These are phyloP conservation scores for Girardia tigrina DNA, from an alignment of 2,888 invertebrate species.

Conservation along the genomic window DNA sequence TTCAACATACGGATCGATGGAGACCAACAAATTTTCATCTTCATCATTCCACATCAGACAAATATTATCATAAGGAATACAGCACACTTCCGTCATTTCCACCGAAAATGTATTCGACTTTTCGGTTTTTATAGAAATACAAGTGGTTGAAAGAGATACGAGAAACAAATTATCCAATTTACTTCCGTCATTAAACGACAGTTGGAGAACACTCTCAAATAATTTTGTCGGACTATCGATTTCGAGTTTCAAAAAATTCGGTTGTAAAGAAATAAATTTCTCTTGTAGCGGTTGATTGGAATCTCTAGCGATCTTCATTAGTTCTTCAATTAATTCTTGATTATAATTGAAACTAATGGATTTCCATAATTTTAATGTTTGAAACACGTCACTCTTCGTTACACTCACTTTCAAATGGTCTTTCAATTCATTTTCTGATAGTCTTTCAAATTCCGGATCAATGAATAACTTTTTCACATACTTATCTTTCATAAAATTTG, in stretches of 20 bases:
- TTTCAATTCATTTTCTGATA: background rate
- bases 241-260: background rate
- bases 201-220: background rate
- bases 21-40: background rate
- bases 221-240: background rate
- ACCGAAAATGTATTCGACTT: background rate
- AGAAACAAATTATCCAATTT: background rate
- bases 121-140: background rate
- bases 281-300: background rate
- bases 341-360: background rate
- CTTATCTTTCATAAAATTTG: background rate
- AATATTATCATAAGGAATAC: background rate
- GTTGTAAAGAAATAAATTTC: background rate
- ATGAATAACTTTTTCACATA: background rate
- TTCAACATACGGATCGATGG: background rate
- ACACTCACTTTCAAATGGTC: background rate
- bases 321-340: background rate
- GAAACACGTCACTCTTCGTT: background rate
- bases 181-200: background rate
- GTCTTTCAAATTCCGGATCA: background rate
- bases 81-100: background rate
- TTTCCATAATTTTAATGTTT: background rate
- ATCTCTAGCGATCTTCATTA: background rate
- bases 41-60: background rate
- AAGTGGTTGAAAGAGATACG: background rate